phyloP scores from a whole-genome alignment of 2,888 invertebrate genomes.

The Pandemis cinnamomeana region DNA sequence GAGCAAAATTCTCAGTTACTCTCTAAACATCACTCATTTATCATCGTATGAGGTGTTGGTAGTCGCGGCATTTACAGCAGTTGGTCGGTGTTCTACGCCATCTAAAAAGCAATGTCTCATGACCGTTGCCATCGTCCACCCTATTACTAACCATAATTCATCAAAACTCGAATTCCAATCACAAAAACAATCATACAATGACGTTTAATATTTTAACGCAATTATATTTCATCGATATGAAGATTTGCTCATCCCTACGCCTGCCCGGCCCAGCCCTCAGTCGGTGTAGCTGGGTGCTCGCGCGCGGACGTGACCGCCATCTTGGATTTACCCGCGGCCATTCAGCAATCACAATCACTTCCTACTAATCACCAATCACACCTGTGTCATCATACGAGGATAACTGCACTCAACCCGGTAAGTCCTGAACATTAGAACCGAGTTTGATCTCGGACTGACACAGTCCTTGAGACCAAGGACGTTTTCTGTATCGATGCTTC shows the following conservation, averaged over 20 bases:
- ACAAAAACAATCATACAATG: too few relatives aligned
- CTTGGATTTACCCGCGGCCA: conserved; percentile 44
- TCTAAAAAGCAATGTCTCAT: neutral
- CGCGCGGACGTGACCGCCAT: conserved; percentile 60
- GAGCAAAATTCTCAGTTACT: too few relatives aligned
- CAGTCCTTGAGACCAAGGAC: conserved; percentile 50
- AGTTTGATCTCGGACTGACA: neutral
- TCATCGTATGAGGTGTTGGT: too few relatives aligned
- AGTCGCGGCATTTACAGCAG: too few relatives aligned
- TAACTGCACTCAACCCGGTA: conserved; percentile 16
- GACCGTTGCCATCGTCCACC: too few relatives aligned
- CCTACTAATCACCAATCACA: conserved; percentile 7
- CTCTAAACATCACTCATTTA: too few relatives aligned
- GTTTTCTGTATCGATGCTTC: conserved; percentile 46
- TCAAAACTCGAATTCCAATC: too few relatives aligned
- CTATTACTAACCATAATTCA: too few relatives aligned
- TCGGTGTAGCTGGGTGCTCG: conserved; percentile 63
- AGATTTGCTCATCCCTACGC: conserved; percentile 47
- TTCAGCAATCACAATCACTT: conserved; percentile 5
- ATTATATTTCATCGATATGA: conserved; percentile 28
- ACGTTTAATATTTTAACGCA: neutral
- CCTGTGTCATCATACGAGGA: conserved; percentile 10
- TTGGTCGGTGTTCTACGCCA: neutral
- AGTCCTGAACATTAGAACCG: neutral
- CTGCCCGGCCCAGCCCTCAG: conserved; percentile 71